Conservation (phyloP, 2,797 vertebrate genomes). For the Alfaro cultratus region DNA sequence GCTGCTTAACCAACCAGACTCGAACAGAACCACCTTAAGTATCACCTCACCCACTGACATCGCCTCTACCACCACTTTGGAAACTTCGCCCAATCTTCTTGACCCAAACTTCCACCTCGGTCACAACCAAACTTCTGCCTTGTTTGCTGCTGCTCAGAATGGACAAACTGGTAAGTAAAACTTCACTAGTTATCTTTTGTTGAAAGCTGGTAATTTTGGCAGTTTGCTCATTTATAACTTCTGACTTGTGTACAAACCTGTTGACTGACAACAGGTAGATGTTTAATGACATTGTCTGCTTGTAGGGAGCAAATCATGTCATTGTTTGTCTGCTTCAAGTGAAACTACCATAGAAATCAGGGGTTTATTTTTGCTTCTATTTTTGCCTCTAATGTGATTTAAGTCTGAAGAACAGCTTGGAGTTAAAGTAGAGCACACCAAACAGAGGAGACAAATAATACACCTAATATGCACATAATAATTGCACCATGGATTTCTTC, state of each 20-base stretch:
- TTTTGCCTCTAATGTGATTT: neutral
- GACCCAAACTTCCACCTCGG: slow-evolving; percentile 70
- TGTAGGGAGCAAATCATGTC: too few species aligned
- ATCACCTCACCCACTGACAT: slow-evolving; percentile 35
- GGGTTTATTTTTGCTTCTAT: neutral
- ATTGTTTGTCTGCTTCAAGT: too few species aligned
- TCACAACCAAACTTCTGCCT: slow-evolving; percentile 91
- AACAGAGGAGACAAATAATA: too few species aligned
- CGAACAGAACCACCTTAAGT: slow-evolving; percentile 67
- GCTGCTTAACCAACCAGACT: slow-evolving; percentile 98
- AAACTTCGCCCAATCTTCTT: slow-evolving; percentile 49
- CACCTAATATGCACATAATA: too few species aligned
- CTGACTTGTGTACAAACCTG: too few species aligned
- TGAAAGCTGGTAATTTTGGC: neutral
- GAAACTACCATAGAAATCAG: too few species aligned
- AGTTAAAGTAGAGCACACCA: too few species aligned
- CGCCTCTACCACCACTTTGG: slow-evolving; percentile 52
- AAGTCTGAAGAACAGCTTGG: neutral
- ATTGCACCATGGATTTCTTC: too few species aligned
- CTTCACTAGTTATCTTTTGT: neutral
- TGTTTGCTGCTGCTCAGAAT: slow-evolving; percentile 98
- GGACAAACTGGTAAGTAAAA: slow-evolving; percentile 89
- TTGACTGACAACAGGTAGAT: too few species aligned
- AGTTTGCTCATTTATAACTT: neutral
- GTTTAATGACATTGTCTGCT: too few species aligned